Base-by-base conservation (phyloP, 2,888 invertebrate genomes). In the Limnephilus rhombicus region DNA sequence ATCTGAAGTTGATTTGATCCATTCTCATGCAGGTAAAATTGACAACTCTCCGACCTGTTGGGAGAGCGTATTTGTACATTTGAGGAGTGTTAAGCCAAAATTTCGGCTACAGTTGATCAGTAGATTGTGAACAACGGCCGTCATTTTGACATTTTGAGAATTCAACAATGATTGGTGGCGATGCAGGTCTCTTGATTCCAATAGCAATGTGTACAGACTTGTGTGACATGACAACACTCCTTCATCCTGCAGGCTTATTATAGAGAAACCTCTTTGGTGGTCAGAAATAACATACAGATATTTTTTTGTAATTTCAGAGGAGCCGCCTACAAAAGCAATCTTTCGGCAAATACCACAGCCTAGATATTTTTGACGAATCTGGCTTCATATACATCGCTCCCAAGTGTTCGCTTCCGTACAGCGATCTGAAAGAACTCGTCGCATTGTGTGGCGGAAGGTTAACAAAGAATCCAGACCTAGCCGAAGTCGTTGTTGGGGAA, bases 311-410 rank as follows among this genome's bases (percentile, higher is more conserved):
- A 68, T 68, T 68, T 68, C 94, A 97, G 97, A 96, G 96, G 94
- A 97, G 97, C 94, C 96, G 97, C 1, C 95, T 96, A 9, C 96
- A 97, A 94, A 95, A 97, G 15, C 97, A 97, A 94, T 96, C 97
- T 11, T 97, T 97, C 94, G 97, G 97, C 15, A 94, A 94, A 31
- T 94, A 95, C 3, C 97, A 96, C 94, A 95, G 96, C 24, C 96
- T 97, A 94, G 97, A 97, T 94, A 95, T 97, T 9, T 97, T 98
- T 94, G 94, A 95, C 24, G 95, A 96, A 86, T 96, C 96, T 94
- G 97, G 97, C 12, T 94, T 95, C 13, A 97, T 97, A 92, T 97
- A 96, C 94, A 95, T 98, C 1, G 96, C 96, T 18, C 94, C 95
- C 0, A 96, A 96, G 12, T 94, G 94, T 82, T 95, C 94, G 37